Base-by-base conservation (phyloP, 2,888 invertebrate species). In the Oligia latruncula region DNA sequence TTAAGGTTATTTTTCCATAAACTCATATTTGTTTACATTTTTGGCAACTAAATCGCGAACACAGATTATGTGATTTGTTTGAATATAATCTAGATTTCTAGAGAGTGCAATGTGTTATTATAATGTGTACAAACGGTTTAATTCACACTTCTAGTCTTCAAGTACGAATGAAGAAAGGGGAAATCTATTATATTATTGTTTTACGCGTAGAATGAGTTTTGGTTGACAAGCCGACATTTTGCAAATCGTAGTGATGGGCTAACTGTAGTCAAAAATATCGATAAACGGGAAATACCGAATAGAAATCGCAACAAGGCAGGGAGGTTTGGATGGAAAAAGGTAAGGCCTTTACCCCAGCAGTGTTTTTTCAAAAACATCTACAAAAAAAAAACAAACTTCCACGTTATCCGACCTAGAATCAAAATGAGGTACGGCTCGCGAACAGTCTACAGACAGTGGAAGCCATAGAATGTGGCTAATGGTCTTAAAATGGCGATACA, bases 401-500 rank as follows among this genome's bases (percentile, higher is more conserved):
- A n/a, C 23, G 23, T 55, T 35, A 23, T 3, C 49, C 43, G 70
- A 73, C 49, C 17, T 58, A 83, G 29, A 79, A 83, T 52, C 29
- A 23, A 62, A 55, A 13, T 1, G 20, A 52, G 23, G 40, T 35
- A 67, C 43, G 17, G n/a, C 46, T 67, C n/a, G 35, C 60, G 23
- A 43, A 72, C 58, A 49, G 6, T 64, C 62, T 64, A 43, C 43
- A 68, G 52, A 52, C 82, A 52, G 17, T 29, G 35, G 79, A 83
- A 83, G 74, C 84, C 70, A 29, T 83, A 83, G 52, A 80, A 80
- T 75, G 70, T 66, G 13, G 68, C 64, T 77, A 81, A 85, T 85
- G 55, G 52, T 81, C 67, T 84, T 77, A 84, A 78, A 84, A 85
- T 84, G 82, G 82, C 74, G 66, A 71, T 74, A 29, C 4, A n/a